Evolutionary conservation across 1,140 invertebrate genomes (phyloP).

Genomic region (Dendroctonus ponderosae): DNA sequence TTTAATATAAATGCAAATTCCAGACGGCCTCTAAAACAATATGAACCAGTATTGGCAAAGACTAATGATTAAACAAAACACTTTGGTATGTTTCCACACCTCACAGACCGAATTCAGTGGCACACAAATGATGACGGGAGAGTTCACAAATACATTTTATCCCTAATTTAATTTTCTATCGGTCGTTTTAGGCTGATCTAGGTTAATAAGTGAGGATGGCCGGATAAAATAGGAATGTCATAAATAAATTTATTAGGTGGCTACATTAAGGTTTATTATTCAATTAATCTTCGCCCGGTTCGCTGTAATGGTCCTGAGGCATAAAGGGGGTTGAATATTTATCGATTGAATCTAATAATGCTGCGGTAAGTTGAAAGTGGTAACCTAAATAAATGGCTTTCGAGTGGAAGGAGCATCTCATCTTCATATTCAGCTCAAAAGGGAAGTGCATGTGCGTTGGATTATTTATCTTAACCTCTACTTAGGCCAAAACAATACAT

Average conservation of each 20-base stretch:
- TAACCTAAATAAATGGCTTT: neutral
- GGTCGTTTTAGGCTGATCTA: conserved; percentile 8
- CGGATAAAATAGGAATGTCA: conserved; percentile 13
- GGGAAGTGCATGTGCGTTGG: too few species aligned
- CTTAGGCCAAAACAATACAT: too few species aligned
- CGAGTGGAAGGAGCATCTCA: neutral
- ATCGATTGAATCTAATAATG: conserved; percentile 14
- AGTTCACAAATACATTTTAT: conserved; percentile 27
- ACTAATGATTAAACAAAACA: conserved; percentile 32
- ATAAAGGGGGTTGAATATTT: conserved; percentile 1
- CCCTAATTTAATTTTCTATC: conserved; percentile 21
- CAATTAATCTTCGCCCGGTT: conserved; percentile 20
- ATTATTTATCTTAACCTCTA: too few species aligned
- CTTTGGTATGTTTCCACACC: conserved; percentile 27
- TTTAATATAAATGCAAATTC: conserved; percentile 35
- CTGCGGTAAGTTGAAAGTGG: neutral
- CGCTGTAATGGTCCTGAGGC: conserved; percentile 4
- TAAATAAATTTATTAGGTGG: conserved; percentile 32
- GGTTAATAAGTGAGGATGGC: conserved; percentile 13
- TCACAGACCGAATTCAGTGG: conserved; percentile 3
- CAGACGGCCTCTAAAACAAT: conserved; percentile 24
- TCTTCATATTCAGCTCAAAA: too few species aligned
- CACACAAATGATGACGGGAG: conserved; percentile 13
- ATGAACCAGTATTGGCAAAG: conserved; percentile 17
- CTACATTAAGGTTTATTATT: conserved; percentile 30